Base-by-base conservation (phyloP, 2,797 vertebrate genomes). In the Microchirus variegatus region DNA sequence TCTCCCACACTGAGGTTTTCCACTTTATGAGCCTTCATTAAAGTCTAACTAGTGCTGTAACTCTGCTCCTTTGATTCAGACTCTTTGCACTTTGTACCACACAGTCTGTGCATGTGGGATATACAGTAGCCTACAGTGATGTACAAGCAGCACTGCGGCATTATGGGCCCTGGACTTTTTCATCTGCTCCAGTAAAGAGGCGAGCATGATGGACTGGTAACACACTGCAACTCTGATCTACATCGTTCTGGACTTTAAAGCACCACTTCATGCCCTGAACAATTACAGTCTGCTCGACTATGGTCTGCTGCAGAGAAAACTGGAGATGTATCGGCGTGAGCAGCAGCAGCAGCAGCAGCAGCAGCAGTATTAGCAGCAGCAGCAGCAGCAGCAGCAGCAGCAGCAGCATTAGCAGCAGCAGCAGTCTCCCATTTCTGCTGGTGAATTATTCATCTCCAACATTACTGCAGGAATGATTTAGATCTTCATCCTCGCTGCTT, bases 391-490 rank as follows among this genome's bases (percentile, higher is more conserved):
- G 19, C 19, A 22, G 19, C 19, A 4, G 19, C 19, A 22, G 19
- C 19, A 22, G 22, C 22, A 22, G 22, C 22, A 22, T 3, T 5
- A 22, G 22, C 22, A 22, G 22, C 22, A 79, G 55, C 67, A 79
- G 73, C 66, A 63, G 50, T 35, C 35, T n/a, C 14, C 68, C 45
- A n/a, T 90, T 93, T 85, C 70, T 77, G 71, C 67, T 63, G 1
- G 70, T 93, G 83, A 92, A 93, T 92, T 86, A 93, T 92, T 90
- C 80, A 91, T 80, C 50, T 52, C 57, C 56, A 77, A 70, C 78
- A 77, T 88, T 85, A 82, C 77, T 70, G 72, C 47, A 46, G 67
- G 72, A 74, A 71, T 73, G 76, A 89, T 82, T 87, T 82, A 81
- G 76, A 70, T 78, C 56, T 71, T 70, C 67, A 41, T 42, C 38